These are phyloP conservation scores for Araneus ventricosus DNA, from an alignment of 1,140 invertebrate species.

Conservation along the genomic window DNA sequence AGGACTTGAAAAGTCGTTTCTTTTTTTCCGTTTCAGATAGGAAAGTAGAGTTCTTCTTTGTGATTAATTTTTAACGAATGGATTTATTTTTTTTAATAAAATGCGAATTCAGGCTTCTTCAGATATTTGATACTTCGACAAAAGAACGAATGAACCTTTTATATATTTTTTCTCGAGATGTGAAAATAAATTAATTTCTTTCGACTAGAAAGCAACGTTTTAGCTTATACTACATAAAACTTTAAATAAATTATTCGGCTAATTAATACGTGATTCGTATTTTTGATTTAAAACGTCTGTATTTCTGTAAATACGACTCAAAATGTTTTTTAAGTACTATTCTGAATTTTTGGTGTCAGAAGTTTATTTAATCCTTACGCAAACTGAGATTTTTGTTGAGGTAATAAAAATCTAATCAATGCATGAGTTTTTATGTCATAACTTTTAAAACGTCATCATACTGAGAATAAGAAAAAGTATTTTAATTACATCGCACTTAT, in stretches of 20 bases:
- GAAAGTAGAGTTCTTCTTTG: not conserved
- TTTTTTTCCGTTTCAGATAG: not conserved
- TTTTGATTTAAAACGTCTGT: too few species aligned
- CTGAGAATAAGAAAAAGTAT: too few species aligned
- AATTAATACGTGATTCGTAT: too few species aligned
- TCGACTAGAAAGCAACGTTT: not conserved
- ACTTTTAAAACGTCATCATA: too few species aligned
- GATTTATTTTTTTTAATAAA: not conserved
- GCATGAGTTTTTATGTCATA: too few species aligned
- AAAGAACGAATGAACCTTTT: not conserved
- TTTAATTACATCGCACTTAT: too few species aligned
- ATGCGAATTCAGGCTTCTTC: not conserved
- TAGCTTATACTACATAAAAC: not conserved
- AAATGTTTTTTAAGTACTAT: too few species aligned
- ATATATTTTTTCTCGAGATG: not conserved
- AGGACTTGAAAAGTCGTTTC: constrained; percentile 5
- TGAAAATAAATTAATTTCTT: not conserved
- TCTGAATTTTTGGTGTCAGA: too few species aligned
- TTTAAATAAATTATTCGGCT: not conserved
- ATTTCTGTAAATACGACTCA: too few species aligned
- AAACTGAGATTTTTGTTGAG: too few species aligned
- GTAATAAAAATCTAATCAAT: too few species aligned
- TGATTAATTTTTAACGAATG: constrained; percentile 16
- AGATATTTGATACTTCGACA: not conserved
- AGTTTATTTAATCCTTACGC: too few species aligned